These are phyloP conservation scores for Rhipidura dahli DNA, from an alignment of 2,113 vertebrate species.

Conservation along the genomic window DNA sequence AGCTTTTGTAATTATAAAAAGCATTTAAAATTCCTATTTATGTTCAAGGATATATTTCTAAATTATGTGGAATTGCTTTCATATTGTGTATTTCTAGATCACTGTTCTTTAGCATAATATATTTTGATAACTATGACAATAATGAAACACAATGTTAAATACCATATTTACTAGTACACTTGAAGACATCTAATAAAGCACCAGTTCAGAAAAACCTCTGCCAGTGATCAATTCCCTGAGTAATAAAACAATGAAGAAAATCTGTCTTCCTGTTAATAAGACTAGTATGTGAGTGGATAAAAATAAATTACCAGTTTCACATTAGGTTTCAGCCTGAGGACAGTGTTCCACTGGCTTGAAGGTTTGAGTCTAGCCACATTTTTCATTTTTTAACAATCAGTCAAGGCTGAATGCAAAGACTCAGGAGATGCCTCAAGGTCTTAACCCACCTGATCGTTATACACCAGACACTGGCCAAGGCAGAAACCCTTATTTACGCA, in stretches of 20 bases:
- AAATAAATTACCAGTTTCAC: neutral
- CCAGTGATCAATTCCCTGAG: neutral
- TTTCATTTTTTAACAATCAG: constrained; percentile 16
- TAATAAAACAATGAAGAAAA: neutral
- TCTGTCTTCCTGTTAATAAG: neutral
- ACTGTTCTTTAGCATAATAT: neutral
- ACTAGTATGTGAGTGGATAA: neutral
- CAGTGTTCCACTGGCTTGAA: neutral
- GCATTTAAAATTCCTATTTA: neutral
- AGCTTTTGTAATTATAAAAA: neutral
- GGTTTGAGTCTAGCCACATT: neutral
- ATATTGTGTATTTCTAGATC: neutral
- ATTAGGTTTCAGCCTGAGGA: neutral
- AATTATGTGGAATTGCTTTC: neutral
- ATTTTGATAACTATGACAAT: neutral
- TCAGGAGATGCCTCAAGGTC: neutral
- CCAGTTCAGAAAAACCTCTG: neutral
- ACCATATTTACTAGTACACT: neutral
- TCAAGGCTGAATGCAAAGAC: constrained; percentile 2
- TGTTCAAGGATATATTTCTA: neutral
- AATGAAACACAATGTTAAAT: neutral
- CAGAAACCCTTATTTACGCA: neutral
- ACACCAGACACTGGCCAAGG: neutral
- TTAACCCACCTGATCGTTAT: neutral
- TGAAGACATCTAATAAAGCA: neutral